Percentiles rank a stretch among this genome's conserved stretches.
Evolutionary conservation across 1,140 invertebrate species (phyloP).

Genomic region (Dufourea novaeangliae): DNA sequence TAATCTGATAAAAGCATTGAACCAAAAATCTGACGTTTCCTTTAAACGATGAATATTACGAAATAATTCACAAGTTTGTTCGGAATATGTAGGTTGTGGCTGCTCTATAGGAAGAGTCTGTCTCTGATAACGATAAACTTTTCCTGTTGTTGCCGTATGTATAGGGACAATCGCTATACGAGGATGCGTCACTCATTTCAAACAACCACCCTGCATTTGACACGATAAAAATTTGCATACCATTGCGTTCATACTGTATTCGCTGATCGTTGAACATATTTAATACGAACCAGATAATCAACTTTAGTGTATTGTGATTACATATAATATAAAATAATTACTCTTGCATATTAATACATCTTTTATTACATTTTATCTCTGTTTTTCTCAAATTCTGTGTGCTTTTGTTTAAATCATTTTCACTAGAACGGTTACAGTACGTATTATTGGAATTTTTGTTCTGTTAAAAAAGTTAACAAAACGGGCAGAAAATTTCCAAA

Average conservation of each 20-base stretch:
- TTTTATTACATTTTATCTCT: no score
- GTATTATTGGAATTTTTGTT: no score
- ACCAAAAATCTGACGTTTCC: slow-evolving; percentile 16
- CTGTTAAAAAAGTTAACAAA: no score
- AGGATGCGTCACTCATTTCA: slow-evolving; percentile 32
- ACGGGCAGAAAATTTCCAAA: no score
- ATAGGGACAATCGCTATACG: slow-evolving; percentile 45
- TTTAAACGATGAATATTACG: slow-evolving; percentile 42
- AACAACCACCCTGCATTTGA: slow-evolving; percentile 14
- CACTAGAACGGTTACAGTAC: no score
- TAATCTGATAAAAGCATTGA: neutral
- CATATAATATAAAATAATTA: no score
- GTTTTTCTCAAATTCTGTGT: no score
- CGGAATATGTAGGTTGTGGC: slow-evolving; percentile 42
- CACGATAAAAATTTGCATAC: slow-evolving; percentile 26
- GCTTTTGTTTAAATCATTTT: no score
- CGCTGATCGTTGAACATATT: no score
- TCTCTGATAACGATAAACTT: slow-evolving; percentile 61
- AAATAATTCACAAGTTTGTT: slow-evolving; percentile 49
- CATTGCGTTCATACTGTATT: neutral
- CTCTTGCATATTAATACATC: no score
- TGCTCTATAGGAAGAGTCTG: slow-evolving; percentile 52
- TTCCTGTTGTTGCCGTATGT: slow-evolving; percentile 56
- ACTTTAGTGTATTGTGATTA: no score
- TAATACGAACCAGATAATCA: no score